Evolutionary conservation across 2,113 vertebrate species (phyloP).

Genomic region (Petroica traversi): DNA sequence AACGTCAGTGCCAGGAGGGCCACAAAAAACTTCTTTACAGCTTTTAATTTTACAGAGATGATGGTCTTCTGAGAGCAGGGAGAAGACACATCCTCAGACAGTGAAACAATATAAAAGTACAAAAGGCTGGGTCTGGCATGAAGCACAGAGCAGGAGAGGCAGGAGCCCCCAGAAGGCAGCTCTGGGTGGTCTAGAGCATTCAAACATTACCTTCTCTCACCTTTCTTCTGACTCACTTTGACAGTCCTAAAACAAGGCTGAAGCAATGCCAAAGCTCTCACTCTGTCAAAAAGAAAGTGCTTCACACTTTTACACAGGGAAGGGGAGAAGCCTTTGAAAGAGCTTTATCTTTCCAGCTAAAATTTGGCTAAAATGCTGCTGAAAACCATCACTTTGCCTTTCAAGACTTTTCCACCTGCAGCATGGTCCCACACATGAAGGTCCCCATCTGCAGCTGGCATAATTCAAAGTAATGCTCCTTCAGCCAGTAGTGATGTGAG

Average conservation of each 20-base stretch:
- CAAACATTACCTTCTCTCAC: not conserved
- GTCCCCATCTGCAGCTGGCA: not conserved
- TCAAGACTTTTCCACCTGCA: not conserved
- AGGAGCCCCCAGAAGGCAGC: not conserved
- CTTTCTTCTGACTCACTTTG: not conserved
- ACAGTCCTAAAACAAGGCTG: not conserved
- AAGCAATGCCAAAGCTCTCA: not conserved
- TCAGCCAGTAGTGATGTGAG: not conserved
- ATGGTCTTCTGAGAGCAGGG: not conserved
- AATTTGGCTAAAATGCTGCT: not conserved
- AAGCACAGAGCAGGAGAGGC: not conserved
- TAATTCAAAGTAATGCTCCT: not conserved
- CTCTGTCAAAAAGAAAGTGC: not conserved
- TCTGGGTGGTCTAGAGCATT: not conserved
- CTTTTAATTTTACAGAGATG: not conserved
- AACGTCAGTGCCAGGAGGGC: not conserved
- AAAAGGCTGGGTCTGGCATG: not conserved
- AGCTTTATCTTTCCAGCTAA: not conserved
- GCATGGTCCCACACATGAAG: not conserved
- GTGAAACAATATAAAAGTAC: not conserved
- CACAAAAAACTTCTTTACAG: not conserved
- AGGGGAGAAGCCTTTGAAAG: not conserved
- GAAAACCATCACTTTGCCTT: not conserved
- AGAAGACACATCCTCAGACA: not conserved
- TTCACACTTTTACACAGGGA: not conserved